These are phyloP conservation scores for Rhizomys pruinosus DNA, from an alignment of 2,113 vertebrate genomes.

Conservation along the genomic window DNA sequence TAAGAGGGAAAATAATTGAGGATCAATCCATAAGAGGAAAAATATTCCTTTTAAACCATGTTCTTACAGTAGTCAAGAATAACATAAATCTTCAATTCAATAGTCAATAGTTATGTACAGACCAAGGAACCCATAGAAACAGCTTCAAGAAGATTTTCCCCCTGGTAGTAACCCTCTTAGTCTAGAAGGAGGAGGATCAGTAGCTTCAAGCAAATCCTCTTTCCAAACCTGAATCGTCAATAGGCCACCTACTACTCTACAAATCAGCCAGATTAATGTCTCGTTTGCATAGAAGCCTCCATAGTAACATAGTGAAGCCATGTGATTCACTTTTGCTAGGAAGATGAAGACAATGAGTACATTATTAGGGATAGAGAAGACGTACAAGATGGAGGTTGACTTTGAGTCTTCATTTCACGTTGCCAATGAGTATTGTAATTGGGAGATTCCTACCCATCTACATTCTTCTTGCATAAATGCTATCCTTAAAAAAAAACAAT, in stretches of 20 bases:
- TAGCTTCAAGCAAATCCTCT: neutral
- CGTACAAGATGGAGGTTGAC: neutral
- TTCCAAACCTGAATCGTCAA: neutral
- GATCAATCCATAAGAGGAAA: neutral
- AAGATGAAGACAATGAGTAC: neutral
- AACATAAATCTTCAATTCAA: neutral
- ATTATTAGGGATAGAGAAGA: neutral
- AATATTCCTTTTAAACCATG: neutral
- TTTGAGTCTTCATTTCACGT: neutral
- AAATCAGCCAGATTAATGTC: neutral
- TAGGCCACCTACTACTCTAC: neutral
- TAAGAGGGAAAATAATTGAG: neutral
- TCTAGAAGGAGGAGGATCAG: neutral
- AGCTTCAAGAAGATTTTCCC: neutral
- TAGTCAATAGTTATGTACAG: neutral
- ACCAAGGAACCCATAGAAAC: neutral
- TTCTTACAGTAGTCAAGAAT: neutral
- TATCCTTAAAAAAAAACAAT: slow-evolving; percentile 4
- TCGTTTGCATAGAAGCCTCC: neutral
- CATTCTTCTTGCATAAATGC: neutral
- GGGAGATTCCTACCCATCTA: neutral
- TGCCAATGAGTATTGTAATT: neutral
- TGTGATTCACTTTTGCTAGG: neutral
- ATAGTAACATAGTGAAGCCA: neutral
- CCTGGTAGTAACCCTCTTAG: neutral